These are phyloP conservation scores for Daboia siamensis DNA, from an alignment of 2,113 vertebrate genomes.

Conservation along the genomic window DNA sequence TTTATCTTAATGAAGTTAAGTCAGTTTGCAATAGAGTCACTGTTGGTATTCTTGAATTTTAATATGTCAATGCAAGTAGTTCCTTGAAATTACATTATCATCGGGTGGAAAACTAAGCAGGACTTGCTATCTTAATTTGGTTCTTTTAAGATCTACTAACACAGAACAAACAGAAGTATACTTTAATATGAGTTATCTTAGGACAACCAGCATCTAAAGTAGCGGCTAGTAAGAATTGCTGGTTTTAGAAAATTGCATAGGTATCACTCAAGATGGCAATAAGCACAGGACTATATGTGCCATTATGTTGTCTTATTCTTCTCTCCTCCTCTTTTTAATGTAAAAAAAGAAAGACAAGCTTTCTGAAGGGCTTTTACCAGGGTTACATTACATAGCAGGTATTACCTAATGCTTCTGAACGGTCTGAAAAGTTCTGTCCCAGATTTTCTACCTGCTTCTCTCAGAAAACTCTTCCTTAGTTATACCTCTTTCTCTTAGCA, in stretches of 20 bases:
- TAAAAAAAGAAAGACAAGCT: conserved; percentile 51
- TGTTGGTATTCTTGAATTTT: conserved; percentile 40
- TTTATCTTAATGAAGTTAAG: conserved; percentile 42
- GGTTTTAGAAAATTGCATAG: conserved; percentile 65
- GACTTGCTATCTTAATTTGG: conserved; percentile 52
- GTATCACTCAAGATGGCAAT: conserved; percentile 63
- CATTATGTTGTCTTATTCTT: conserved; percentile 29
- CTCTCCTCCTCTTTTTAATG: conserved; percentile 40
- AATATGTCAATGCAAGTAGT: conserved; percentile 46
- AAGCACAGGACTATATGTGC: conserved; percentile 37
- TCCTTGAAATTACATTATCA: conserved; percentile 35
- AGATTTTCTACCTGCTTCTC: conserved; percentile 49
- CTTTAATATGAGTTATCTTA: conserved; percentile 43
- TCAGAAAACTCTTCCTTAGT: conserved; percentile 59
- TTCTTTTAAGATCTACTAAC: conserved; percentile 43
- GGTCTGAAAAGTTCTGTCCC: conserved; percentile 44
- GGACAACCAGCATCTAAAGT: conserved; percentile 61
- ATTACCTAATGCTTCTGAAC: conserved; percentile 53
- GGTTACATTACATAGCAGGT: conserved; percentile 53
- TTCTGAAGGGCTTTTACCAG: conserved; percentile 45
- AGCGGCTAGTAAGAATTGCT: conserved; percentile 54
- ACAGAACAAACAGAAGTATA: conserved; percentile 25
- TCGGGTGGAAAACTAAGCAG: conserved; percentile 45
- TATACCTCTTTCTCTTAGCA: conserved; percentile 63
- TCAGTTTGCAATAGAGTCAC: conserved; percentile 40